Conservation (phyloP, 2,888 invertebrate genomes). For the Andrena haemorrhoa region DNA sequence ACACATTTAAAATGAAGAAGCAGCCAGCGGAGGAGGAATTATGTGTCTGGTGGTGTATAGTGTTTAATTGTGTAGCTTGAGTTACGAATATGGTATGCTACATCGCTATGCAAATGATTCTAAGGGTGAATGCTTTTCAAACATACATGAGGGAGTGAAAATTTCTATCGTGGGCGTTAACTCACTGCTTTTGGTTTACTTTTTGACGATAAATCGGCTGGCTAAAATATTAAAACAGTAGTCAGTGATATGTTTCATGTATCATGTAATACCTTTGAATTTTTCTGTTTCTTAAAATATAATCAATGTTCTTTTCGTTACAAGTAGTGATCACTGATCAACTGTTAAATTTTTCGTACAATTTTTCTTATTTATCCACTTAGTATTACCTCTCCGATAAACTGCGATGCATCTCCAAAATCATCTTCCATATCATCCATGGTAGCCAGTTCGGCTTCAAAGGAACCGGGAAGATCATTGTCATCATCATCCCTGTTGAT, state of each 20-base stretch:
- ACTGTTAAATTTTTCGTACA: not conserved
- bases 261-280: not conserved
- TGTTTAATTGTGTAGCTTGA: not conserved
- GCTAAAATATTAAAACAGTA: conserved; percentile 44
- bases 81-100: not conserved
- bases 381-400: conserved; percentile 85
- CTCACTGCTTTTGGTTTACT: conserved; percentile 46
- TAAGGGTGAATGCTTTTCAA: not conserved
- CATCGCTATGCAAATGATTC: not conserved
- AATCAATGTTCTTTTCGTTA: not conserved
- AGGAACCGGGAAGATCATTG: conserved; percentile 87
- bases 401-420: conserved; percentile 85
- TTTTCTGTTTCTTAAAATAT: not conserved
- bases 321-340: not conserved
- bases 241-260: conserved; percentile 9
- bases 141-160: not conserved
- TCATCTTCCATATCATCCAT: conserved; percentile 88
- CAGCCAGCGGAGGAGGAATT: not conserved
- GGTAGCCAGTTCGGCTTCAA: conserved; percentile 90
- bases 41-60: not conserved
- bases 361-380: not conserved
- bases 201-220: conserved; percentile 5
- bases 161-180: conserved; percentile 13
- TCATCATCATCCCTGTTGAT: conserved; percentile 85
- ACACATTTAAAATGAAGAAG: conserved; percentile 4